Base-by-base conservation (phyloP, 2,888 invertebrate genomes). In the Andrena bicolor region DNA sequence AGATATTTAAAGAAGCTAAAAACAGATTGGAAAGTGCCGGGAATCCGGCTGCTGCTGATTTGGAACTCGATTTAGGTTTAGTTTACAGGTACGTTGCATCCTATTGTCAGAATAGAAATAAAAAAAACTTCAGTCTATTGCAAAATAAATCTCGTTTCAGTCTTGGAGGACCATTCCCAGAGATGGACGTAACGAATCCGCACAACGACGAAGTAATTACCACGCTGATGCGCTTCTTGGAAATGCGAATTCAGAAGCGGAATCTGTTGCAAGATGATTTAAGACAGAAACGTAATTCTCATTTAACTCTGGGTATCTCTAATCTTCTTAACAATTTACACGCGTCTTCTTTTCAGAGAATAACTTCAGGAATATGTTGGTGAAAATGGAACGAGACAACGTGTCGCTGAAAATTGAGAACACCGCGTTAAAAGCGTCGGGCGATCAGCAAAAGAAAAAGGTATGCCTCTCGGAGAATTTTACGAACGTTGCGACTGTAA, bases 91-190 rank as follows among this genome's bases (percentile, higher is more conserved):
- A 85, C 41, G 23, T 5, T 41, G 5, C 16, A 13, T 35, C 35
- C 35, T 35, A 41, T 41, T 41, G 0, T 5, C 16, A 1, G 5
- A 5, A 41, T 41, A 41, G 41, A 41, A 41, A 41, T 16, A 41
- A 41, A 41, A 41, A 16, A 16, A 16, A 41, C 41, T 41, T 41
- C 1, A 5, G 41, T 41, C 5, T 16, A 4, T 41, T 16, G 4
- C 16, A 16, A 41, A 5, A 41, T 41, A 16, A 16, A 35, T 53
- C 63, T 60, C 48, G 90, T 72, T 94, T 91, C 87, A 96, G 96
- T 69, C 94, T 97, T 63, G 97, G 97, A 0, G 96, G 97, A 7
- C 96, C 96, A 78, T 97, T 97, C 92, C 97, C 98, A 0, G 95
- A 96, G 76, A 94, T 97, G 35, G 96, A 97, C 91, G 94, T 96